Evolutionary conservation across 1,140 invertebrate genomes (phyloP).

Genomic region (Zeugodacus cucurbitae): DNA sequence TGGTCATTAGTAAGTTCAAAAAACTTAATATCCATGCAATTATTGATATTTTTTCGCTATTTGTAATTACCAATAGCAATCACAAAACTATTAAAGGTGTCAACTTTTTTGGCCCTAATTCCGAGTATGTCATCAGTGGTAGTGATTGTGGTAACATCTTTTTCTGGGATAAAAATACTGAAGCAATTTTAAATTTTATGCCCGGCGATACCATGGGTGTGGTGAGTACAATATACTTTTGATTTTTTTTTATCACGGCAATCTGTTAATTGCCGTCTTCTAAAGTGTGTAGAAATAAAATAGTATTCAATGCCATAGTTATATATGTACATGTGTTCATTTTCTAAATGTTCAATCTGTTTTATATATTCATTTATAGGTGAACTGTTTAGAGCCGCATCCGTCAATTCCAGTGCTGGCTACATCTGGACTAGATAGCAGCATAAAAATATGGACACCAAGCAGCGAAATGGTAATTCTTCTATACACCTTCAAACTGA

Average conservation of each 20-base stretch:
- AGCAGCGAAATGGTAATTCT: constrained; percentile 68
- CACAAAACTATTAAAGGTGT: constrained; percentile 90
- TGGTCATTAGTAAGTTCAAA: constrained; percentile 71
- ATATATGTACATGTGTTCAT: too few relatives aligned
- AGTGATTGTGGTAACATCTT: constrained; percentile 96
- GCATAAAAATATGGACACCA: constrained; percentile 95
- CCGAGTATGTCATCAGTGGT: constrained; percentile 91
- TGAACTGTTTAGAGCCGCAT: constrained; percentile 93
- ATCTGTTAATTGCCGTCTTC: too few relatives aligned
- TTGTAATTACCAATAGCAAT: constrained; percentile 68
- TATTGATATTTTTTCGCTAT: not conserved
- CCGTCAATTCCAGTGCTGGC: constrained; percentile 88
- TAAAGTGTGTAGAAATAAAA: too few relatives aligned
- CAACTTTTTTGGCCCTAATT: constrained; percentile 91
- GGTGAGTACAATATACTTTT: constrained; percentile 70
- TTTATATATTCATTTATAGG: constrained; percentile 56
- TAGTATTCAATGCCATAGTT: too few relatives aligned
- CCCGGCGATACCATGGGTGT: constrained; percentile 86
- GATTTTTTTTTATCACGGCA: too few relatives aligned
- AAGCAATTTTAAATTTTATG: constrained; percentile 89
- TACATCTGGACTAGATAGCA: constrained; percentile 84
- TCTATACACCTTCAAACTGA: too few relatives aligned
- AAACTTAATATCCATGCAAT: not conserved
- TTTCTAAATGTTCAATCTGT: too few relatives aligned
- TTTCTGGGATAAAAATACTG: constrained; percentile 92